Evolutionary conservation across 1,140 invertebrate genomes (phyloP).

Genomic region (Ectropis grisescens): DNA sequence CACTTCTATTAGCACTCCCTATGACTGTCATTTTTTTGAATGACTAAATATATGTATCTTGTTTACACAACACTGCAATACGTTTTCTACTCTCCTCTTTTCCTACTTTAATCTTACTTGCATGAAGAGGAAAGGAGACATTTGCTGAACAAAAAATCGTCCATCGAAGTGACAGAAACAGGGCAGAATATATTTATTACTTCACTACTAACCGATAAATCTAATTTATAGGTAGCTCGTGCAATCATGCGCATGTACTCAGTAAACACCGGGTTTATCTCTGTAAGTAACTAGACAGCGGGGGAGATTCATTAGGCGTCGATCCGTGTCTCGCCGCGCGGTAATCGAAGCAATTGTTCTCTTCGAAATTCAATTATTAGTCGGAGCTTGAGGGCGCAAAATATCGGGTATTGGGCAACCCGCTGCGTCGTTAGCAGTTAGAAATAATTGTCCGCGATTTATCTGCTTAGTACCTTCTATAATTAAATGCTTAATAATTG

Average conservation of each 20-base stretch:
- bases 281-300: conserved; percentile 66
- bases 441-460: conserved; percentile 51
- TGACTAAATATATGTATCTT: no score
- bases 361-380: conserved; percentile 62
- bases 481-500: conserved; percentile 57
- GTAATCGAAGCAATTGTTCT: conserved; percentile 68
- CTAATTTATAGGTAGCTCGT: conserved; percentile 63
- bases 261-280: conserved; percentile 66
- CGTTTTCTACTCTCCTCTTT: no score
- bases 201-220: no score
- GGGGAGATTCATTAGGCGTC: conserved; percentile 66
- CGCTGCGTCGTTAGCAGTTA: conserved; percentile 33
- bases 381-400: conserved; percentile 30
- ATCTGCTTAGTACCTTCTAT: conserved; percentile 35
- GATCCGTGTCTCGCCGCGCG: conserved; percentile 54
- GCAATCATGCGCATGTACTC: conserved; percentile 62
- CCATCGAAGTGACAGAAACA: conserved; percentile 1
- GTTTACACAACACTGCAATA: no score
- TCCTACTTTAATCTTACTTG: no score
- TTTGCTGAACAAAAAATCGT: no score
- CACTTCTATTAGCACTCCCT: no score
- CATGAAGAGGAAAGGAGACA: no score
- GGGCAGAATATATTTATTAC: conserved; percentile 9
- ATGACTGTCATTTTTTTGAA: no score
- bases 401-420: conserved; percentile 41